Conservation (phyloP, 1,140 invertebrate species). For the Arion vulgaris region DNA sequence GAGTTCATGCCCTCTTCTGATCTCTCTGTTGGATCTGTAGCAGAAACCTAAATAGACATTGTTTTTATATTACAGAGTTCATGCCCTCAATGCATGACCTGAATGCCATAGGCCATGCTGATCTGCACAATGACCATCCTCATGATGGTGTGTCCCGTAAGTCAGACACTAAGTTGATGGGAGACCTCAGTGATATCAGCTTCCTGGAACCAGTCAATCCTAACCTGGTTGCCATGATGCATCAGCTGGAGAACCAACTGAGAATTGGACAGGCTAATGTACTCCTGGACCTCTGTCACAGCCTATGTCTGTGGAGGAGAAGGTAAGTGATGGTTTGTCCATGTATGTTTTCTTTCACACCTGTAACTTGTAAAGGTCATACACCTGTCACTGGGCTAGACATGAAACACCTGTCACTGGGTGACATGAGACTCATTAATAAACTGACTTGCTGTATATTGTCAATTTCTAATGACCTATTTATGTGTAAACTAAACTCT, state of each 20-base stretch:
- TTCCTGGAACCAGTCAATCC: constrained; percentile 34
- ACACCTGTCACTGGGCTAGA: too few species aligned
- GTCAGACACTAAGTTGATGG: not conserved
- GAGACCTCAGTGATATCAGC: constrained; percentile 32
- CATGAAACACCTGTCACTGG: too few species aligned
- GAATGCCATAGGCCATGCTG: not conserved
- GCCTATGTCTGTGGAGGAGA: constrained; percentile 41
- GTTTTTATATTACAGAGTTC: not conserved
- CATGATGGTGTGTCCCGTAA: not conserved
- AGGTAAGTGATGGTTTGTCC: constrained; percentile 2
- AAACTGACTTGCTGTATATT: too few species aligned
- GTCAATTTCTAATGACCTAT: too few species aligned
- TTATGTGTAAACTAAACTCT: too few species aligned
- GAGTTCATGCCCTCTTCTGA: too few species aligned
- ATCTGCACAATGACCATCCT: not conserved
- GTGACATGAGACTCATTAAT: too few species aligned
- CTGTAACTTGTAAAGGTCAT: too few species aligned
- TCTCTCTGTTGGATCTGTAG: too few species aligned
- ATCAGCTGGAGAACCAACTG: constrained; percentile 20
- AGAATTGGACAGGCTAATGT: constrained; percentile 14
- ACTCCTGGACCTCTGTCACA: constrained; percentile 30
- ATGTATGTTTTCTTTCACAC: too few species aligned
- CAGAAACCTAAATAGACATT: too few species aligned
- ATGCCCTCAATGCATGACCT: constrained; percentile 24
- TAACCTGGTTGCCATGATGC: constrained; percentile 8